Evolutionary conservation across 2,797 vertebrate genomes (phyloP).

Genomic region (Enteromius thamalakanensis): DNA sequence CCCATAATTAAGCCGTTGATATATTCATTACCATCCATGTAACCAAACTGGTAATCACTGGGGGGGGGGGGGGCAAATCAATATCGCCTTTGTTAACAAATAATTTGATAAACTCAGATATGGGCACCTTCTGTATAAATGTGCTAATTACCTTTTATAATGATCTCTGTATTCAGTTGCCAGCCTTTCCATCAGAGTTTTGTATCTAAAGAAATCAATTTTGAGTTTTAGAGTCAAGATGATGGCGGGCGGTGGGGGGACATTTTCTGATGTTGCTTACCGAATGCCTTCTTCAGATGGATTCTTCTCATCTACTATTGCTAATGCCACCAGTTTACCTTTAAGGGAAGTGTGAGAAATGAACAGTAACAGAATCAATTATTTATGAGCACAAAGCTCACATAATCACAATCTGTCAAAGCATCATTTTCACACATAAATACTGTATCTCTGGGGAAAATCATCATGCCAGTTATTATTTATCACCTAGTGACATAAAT

Average conservation of each 20-base stretch:
- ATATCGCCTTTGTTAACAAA: neutral
- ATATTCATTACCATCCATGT: constrained; percentile 88
- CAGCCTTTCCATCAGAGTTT: constrained; percentile 84
- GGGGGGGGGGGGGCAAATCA: constrained; percentile 46
- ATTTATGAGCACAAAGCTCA: constrained; percentile 14
- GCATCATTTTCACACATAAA: constrained; percentile 33
- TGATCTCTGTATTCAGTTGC: constrained; percentile 82
- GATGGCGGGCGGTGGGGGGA: neutral
- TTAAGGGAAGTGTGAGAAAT: constrained; percentile 40
- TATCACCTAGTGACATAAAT: constrained; percentile 28
- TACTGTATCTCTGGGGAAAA: neutral
- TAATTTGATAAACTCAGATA: neutral
- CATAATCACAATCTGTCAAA: constrained; percentile 27
- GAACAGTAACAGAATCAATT: constrained; percentile 21
- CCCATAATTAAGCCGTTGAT: constrained; percentile 91
- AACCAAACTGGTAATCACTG: constrained; percentile 92
- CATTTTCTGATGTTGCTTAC: constrained; percentile 68
- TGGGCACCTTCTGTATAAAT: neutral
- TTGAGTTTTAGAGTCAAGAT: neutral
- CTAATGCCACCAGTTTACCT: constrained; percentile 91
- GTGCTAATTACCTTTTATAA: constrained; percentile 81
- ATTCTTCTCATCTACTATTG: constrained; percentile 85
- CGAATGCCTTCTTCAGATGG: constrained; percentile 80
- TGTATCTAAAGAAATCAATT: constrained; percentile 74
- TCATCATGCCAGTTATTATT: constrained; percentile 6